Percentiles rank a stretch among this genome's conserved stretches.
These are phyloP conservation scores for Leptopilina clavipes DNA, from an alignment of 1,140 invertebrate species.

Conservation along the genomic window DNA sequence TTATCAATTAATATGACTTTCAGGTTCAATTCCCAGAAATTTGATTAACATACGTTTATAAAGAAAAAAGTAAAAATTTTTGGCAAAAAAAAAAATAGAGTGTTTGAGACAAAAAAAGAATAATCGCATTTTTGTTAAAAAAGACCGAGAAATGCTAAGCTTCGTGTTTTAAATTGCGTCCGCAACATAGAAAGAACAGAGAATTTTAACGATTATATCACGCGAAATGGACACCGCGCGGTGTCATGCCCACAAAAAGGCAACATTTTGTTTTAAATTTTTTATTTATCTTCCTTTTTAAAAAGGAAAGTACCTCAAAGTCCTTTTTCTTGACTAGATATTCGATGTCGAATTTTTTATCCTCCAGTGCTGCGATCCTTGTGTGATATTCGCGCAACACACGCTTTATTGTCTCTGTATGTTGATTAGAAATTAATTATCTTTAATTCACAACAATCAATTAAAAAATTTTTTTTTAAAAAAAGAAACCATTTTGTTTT, in stretches of 20 bases:
- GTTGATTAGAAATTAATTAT: constrained; percentile 58
- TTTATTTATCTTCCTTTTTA: constrained; percentile 48
- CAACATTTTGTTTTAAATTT: constrained; percentile 45
- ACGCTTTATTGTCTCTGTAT: constrained; percentile 80
- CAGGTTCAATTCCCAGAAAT: not conserved
- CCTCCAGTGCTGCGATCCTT: constrained; percentile 91
- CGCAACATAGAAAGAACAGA: constrained; percentile 61
- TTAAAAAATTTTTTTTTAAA: too few relatives aligned
- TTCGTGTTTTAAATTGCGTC: constrained; percentile 60
- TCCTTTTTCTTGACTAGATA: constrained; percentile 98
- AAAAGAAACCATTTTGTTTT: too few relatives aligned
- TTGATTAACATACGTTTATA: constrained; percentile 16
- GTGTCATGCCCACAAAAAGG: constrained; percentile 47
- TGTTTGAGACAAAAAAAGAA: constrained; percentile 45
- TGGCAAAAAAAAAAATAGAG: constrained; percentile 32
- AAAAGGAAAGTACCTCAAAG: constrained; percentile 83
- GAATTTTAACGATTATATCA: constrained; percentile 43
- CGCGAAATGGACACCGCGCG: constrained; percentile 45
- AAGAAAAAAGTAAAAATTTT: constrained; percentile 12
- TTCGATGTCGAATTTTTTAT: constrained; percentile 98
- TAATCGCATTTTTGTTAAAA: constrained; percentile 23
- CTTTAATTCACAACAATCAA: constrained; percentile 39
- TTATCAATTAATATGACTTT: not conserved
- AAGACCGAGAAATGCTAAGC: constrained; percentile 65
- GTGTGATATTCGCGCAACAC: constrained; percentile 91